phyloP scores from a whole-genome alignment of 2,797 vertebrate genomes.

The Smutsia temminckii region DNA sequence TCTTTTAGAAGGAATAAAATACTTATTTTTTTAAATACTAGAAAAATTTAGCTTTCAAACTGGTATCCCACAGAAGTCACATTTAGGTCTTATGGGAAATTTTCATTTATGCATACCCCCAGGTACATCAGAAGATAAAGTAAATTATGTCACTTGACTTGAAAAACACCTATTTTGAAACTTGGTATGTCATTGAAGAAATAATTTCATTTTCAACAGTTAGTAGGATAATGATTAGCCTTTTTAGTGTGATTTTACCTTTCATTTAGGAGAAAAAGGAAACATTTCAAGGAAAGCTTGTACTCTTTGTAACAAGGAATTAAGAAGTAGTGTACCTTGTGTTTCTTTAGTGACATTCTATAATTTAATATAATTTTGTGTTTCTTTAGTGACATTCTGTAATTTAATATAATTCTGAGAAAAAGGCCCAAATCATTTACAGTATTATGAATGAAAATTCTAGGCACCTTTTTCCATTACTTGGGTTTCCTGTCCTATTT shows the following conservation, averaged over 20 bases:
- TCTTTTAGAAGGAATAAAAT: conserved; percentile 20
- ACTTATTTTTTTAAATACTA: not conserved
- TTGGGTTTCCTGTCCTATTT: not conserved
- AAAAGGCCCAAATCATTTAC: conserved; percentile 17
- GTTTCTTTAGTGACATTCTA: not conserved
- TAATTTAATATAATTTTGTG: not conserved
- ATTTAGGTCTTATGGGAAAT: not conserved
- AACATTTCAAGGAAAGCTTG: conserved; percentile 5
- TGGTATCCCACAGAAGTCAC: not conserved
- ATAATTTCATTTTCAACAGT: not conserved
- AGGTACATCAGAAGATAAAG: not conserved
- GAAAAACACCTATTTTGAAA: not conserved
- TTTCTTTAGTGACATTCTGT: not conserved
- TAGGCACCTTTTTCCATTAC: not conserved
- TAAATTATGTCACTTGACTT: not conserved
- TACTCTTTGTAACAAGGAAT: not conserved
- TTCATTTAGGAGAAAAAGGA: conserved; percentile 26
- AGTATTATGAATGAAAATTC: not conserved
- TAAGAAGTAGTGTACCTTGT: not conserved
- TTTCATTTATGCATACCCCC: not conserved
- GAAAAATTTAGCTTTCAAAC: conserved; percentile 17
- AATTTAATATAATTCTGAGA: conserved; percentile 9
- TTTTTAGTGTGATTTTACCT: not conserved
- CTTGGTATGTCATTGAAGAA: not conserved
- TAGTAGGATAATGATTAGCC: not conserved